Conservation (phyloP, 2,797 vertebrate genomes). For the Microchirus variegatus region DNA sequence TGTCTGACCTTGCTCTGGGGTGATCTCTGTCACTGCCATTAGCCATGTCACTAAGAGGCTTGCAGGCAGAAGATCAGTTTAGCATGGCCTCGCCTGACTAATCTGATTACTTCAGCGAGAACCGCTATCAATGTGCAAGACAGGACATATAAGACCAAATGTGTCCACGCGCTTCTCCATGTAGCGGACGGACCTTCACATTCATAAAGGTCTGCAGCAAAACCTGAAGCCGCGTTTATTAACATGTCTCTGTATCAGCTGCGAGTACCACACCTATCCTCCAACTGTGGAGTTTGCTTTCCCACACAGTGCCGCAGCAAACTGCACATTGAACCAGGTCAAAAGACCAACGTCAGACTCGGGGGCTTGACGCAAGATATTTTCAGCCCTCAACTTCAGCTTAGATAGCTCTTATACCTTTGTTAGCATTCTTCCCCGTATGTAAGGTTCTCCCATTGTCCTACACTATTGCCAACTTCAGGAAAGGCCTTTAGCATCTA, state of each 20-base stretch:
- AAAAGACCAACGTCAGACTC: slow-evolving; percentile 40
- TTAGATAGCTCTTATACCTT: slow-evolving; percentile 32
- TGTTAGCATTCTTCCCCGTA: slow-evolving; percentile 19
- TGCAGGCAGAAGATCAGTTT: slow-evolving; percentile 76
- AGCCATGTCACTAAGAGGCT: slow-evolving; percentile 78
- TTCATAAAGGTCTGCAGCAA: neutral
- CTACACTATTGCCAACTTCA: neutral
- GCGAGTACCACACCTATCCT: neutral
- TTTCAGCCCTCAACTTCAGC: slow-evolving; percentile 31
- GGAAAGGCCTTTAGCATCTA: too few species aligned
- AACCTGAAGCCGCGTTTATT: neutral
- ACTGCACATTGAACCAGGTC: slow-evolving; percentile 14
- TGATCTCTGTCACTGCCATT: slow-evolving; percentile 66
- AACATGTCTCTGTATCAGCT: neutral
- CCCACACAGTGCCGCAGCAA: neutral
- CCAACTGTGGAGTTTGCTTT: too few species aligned
- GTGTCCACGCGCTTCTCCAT: slow-evolving; percentile 17
- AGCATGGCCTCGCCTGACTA: slow-evolving; percentile 79
- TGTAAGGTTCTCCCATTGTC: slow-evolving; percentile 7
- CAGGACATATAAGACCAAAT: slow-evolving; percentile 51
- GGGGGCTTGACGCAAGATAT: slow-evolving; percentile 53
- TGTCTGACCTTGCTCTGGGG: slow-evolving; percentile 71
- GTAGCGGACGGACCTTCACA: neutral
- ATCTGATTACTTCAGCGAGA: slow-evolving; percentile 81
- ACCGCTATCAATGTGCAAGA: slow-evolving; percentile 61